Conservation (phyloP, 2,113 vertebrate species). For the Carassius gibelio region DNA sequence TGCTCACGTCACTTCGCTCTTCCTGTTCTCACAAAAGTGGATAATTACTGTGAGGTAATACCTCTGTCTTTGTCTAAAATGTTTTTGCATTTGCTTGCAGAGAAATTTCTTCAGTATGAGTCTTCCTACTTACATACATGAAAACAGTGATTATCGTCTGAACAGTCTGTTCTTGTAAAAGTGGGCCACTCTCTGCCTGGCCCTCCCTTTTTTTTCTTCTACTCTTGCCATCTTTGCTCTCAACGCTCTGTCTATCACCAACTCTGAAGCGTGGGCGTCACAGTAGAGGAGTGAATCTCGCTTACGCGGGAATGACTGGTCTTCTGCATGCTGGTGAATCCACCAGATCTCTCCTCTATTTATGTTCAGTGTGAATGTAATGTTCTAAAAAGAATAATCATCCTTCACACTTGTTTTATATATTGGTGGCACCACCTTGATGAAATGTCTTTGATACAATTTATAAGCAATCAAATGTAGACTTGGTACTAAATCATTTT, state of each 20-base stretch:
- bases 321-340: conserved; percentile 16
- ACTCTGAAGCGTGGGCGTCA: conserved; percentile 16
- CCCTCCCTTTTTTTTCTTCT: conserved; percentile 29
- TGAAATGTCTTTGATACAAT: not conserved
- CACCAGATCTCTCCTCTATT: conserved; percentile 15
- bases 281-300: conserved; percentile 32
- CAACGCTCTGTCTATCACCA: conserved; percentile 29
- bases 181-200: conserved; percentile 60
- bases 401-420: not conserved
- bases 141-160: conserved; percentile 38
- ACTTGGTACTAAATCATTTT: not conserved
- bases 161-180: conserved; percentile 66
- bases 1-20: conserved; percentile 28
- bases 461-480: not conserved
- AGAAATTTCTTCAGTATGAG: not conserved
- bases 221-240: conserved; percentile 25
- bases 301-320: conserved; percentile 30
- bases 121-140: conserved; percentile 24
- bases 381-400: not conserved
- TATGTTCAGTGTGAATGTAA: conserved; percentile 9
- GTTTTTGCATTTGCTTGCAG: not conserved
- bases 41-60: not conserved
- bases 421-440: not conserved
- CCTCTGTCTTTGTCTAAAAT: conserved; percentile 10
- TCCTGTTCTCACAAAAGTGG: conserved; percentile 29